Conservation (phyloP, 1,140 invertebrate species). For the honey bee (Apis mellifera) region DNA sequence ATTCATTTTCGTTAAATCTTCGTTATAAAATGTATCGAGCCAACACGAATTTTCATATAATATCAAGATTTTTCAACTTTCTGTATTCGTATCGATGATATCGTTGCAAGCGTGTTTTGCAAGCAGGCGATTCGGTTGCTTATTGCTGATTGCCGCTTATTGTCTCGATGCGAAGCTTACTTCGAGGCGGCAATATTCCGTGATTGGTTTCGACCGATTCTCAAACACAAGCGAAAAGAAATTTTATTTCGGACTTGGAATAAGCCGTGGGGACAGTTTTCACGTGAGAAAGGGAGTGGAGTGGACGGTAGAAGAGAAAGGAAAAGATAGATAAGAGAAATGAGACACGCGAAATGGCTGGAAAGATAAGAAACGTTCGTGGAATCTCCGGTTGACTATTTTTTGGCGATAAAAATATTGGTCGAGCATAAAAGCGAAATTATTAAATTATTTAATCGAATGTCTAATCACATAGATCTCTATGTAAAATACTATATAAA, state of each 20-base stretch:
- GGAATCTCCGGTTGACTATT: no score
- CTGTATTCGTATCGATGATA: neutral
- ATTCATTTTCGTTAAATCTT: no score
- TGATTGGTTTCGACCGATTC: conserved; percentile 10
- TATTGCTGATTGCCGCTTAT: conserved; percentile 13
- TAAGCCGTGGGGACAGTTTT: neutral
- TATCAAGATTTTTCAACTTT: no score
- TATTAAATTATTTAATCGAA: neutral
- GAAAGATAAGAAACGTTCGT: conserved; percentile 23
- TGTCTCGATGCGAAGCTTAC: neutral
- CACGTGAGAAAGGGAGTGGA: neutral
- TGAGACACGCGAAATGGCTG: neutral
- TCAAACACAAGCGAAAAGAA: conserved; percentile 21
- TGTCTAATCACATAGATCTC: no score
- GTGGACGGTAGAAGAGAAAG: neutral
- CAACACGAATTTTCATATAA: no score
- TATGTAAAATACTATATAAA: no score
- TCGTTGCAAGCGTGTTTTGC: neutral
- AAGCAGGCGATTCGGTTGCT: conserved; percentile 1
- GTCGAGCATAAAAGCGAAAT: neutral
- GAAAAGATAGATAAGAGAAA: neutral
- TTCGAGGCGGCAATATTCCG: conserved; percentile 9
- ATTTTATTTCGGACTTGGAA: conserved; percentile 3
- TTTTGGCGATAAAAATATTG: neutral
- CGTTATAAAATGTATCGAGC: no score